phyloP scores from a whole-genome alignment of 1,140 invertebrate species.

The Drosophila nikananu region DNA sequence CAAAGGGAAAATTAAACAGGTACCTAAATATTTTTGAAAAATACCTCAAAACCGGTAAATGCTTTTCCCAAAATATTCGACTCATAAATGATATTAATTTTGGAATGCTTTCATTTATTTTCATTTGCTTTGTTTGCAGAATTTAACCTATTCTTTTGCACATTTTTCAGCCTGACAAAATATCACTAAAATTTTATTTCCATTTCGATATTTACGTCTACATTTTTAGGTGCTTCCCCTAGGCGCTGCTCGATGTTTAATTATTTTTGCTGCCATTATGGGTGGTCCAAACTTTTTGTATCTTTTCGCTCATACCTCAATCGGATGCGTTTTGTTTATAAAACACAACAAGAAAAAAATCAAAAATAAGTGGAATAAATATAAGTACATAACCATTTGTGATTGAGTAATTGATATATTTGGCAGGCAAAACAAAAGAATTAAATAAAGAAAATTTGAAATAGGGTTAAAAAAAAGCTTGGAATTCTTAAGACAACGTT shows the following conservation, averaged over 20 bases:
- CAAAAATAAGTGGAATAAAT: constrained; percentile 16
- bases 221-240: constrained; percentile 14
- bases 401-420: constrained; percentile 61
- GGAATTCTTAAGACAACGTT: neutral
- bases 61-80: neutral
- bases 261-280: constrained; percentile 20
- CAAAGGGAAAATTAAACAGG: constrained; percentile 1
- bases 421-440: constrained; percentile 18
- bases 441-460: constrained; percentile 4
- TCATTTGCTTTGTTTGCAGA: constrained; percentile 7
- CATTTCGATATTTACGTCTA: neutral
- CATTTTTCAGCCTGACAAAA: constrained; percentile 22
- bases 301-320: constrained; percentile 41
- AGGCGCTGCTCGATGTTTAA: neutral
- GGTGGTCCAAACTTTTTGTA: constrained; percentile 48
- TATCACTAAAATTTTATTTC: constrained; percentile 47
- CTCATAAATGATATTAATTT: constrained; percentile 2
- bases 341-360: neutral
- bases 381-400: constrained; percentile 36
- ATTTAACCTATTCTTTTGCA: neutral
- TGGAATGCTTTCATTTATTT: constrained; percentile 8
- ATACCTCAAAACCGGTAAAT: neutral
- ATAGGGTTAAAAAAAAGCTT: neutral
- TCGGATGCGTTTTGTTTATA: constrained; percentile 59
- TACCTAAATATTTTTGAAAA: neutral